A percentile compares a stretch with the other conserved stretches of the same genome.
Evolutionary conservation across 2,113 vertebrate genomes (phyloP).

Genomic region (Pygoscelis antarcticus): DNA sequence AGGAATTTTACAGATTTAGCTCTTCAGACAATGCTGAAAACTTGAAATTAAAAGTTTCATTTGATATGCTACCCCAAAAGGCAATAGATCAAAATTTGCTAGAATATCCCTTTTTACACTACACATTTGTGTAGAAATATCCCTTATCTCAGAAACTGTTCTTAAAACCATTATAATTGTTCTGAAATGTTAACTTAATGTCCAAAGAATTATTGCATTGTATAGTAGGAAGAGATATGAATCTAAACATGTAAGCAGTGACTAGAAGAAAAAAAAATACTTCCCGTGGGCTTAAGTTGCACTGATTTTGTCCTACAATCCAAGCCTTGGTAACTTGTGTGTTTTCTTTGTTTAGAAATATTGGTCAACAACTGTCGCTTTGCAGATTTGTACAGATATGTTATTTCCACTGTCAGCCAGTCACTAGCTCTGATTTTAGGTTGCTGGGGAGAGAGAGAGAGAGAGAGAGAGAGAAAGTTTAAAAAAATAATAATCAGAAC

Average conservation of each 20-base stretch:
- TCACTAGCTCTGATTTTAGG: not conserved
- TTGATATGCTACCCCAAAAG: not conserved
- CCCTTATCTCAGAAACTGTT: not conserved
- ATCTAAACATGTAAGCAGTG: not conserved
- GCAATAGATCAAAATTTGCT: not conserved
- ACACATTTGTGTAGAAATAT: not conserved
- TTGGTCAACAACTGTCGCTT: not conserved
- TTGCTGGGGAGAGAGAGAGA: not conserved
- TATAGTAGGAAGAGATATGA: not conserved
- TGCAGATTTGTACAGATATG: not conserved
- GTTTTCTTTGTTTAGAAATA: not conserved
- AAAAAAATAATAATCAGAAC: not conserved
- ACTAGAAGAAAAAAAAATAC: not conserved
- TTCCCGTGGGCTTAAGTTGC: not conserved
- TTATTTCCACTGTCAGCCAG: not conserved
- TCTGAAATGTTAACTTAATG: not conserved
- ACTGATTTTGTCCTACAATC: not conserved
- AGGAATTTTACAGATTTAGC: not conserved
- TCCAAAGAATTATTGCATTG: not conserved
- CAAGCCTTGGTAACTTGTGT: not conserved
- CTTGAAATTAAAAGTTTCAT: not conserved
- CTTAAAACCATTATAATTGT: not conserved
- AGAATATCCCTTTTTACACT: not conserved
- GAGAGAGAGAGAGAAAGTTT: not conserved
- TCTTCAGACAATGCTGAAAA: not conserved